Conservation (phyloP, 2,888 invertebrate species). For the Cacoxenus indagator region DNA sequence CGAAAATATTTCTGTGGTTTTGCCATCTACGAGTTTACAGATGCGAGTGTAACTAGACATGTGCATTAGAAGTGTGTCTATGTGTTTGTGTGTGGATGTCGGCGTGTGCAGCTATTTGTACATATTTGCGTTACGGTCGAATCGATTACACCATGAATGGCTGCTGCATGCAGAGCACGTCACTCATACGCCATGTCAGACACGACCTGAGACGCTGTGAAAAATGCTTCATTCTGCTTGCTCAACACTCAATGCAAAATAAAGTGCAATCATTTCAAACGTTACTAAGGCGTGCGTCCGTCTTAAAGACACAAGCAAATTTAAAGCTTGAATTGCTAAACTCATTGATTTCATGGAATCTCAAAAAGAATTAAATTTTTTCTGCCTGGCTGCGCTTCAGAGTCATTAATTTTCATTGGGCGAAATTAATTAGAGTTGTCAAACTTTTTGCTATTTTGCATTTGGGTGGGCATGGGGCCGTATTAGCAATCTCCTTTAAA, state of each 20-base stretch:
- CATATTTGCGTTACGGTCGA: background rate
- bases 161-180: background rate
- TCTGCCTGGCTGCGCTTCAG: background rate
- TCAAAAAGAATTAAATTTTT: background rate
- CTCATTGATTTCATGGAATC: background rate
- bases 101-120: background rate
- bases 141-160: background rate
- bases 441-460: background rate
- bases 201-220: background rate
- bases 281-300: too few relatives aligned
- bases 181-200: background rate
- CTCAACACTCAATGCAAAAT: background rate
- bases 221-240: background rate
- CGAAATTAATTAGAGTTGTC: slow-evolving; percentile 7
- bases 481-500: too few relatives aligned
- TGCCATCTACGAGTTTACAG: too few relatives aligned
- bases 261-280: slow-evolving; percentile 1
- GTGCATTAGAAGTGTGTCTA: background rate
- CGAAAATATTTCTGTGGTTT: slow-evolving; percentile 10
- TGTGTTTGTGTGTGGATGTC: background rate
- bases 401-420: slow-evolving; percentile 7
- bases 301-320: too few relatives aligned
- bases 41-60: too few relatives aligned
- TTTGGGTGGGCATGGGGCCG: too few relatives aligned
- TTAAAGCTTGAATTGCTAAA: too few relatives aligned